phyloP scores from a whole-genome alignment of 2,797 vertebrate species.

The Notolabrus celidotus region DNA sequence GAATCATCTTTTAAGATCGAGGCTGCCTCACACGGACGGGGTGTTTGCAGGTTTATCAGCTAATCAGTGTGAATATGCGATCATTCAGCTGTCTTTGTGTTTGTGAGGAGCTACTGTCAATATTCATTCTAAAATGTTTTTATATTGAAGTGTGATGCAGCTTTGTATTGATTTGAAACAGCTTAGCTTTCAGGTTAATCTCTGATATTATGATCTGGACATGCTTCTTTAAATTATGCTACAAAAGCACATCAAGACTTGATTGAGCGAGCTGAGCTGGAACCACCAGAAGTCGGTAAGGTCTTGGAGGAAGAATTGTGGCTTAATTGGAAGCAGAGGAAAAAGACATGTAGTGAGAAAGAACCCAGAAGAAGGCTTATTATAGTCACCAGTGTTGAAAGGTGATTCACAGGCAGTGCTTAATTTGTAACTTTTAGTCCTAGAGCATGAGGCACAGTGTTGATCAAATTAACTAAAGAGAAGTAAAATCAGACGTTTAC shows the following conservation, averaged over 20 bases:
- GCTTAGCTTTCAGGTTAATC: constrained; percentile 25
- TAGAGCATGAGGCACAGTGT: too few species aligned
- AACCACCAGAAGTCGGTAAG: neutral
- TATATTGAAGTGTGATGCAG: constrained; percentile 24
- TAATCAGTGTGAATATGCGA: constrained; percentile 30
- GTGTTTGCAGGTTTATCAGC: constrained; percentile 12
- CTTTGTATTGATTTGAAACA: constrained; percentile 27
- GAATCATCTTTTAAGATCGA: constrained; percentile 1
- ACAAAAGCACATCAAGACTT: neutral
- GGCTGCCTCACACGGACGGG: neutral
- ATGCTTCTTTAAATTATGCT: constrained; percentile 1
- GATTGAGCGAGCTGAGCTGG: too few species aligned
- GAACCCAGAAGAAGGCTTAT: neutral
- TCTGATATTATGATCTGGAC: neutral
- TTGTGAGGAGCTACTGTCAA: neutral
- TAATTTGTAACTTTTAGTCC: too few species aligned
- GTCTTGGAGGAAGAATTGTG: neutral
- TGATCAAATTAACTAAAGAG: too few species aligned
- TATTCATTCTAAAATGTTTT: constrained; percentile 12
- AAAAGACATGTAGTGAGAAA: too few species aligned
- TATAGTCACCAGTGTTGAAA: too few species aligned
- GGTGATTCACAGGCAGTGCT: neutral
- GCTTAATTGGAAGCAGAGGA: neutral
- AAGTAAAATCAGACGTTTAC: too few species aligned
- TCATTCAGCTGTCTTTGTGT: constrained; percentile 9